These are phyloP conservation scores for Dallia pectoralis DNA, from an alignment of 2,797 vertebrate species.

Conservation along the genomic window DNA sequence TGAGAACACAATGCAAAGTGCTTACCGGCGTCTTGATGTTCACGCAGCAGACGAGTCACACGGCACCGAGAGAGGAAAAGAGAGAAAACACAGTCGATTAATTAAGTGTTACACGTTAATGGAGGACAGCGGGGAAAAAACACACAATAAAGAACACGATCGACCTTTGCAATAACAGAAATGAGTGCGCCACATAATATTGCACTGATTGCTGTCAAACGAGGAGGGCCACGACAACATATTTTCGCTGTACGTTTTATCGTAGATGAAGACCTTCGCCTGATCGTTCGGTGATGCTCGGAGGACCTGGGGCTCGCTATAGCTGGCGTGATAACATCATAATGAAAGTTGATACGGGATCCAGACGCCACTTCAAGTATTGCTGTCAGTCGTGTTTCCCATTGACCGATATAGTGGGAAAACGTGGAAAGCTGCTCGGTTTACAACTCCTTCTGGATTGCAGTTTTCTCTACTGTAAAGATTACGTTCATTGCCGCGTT, in stretches of 20 bases:
- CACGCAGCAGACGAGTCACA: conserved; percentile 12
- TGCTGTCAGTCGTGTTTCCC: conserved; percentile 36
- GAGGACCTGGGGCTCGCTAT: not conserved
- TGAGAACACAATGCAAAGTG: conserved; percentile 19
- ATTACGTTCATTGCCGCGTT: conserved; percentile 45
- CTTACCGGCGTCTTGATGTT: conserved; percentile 53
- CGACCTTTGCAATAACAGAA: conserved; percentile 32
- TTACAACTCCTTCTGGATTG: conserved; percentile 29
- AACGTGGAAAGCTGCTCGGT: not conserved
- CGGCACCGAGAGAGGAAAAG: conserved; percentile 19
- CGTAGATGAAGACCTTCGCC: not conserved
- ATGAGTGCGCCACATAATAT: not conserved
- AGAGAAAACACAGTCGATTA: conserved; percentile 43
- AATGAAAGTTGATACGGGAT: not conserved
- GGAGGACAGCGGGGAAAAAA: conserved; percentile 25
- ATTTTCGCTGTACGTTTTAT: not conserved
- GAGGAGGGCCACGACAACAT: not conserved
- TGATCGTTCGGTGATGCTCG: too few relatives aligned
- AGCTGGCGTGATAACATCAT: not conserved
- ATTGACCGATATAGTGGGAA: conserved; percentile 5
- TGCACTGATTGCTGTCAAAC: not conserved
- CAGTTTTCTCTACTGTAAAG: conserved; percentile 26
- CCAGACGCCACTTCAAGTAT: conserved; percentile 27
- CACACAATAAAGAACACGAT: conserved; percentile 28
- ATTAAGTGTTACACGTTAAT: conserved; percentile 44